Evolutionary conservation across 2,113 vertebrate species (phyloP), one percentile per base, ranked within the genome.

Genomic region (Triplophysa tibetana): DNA sequence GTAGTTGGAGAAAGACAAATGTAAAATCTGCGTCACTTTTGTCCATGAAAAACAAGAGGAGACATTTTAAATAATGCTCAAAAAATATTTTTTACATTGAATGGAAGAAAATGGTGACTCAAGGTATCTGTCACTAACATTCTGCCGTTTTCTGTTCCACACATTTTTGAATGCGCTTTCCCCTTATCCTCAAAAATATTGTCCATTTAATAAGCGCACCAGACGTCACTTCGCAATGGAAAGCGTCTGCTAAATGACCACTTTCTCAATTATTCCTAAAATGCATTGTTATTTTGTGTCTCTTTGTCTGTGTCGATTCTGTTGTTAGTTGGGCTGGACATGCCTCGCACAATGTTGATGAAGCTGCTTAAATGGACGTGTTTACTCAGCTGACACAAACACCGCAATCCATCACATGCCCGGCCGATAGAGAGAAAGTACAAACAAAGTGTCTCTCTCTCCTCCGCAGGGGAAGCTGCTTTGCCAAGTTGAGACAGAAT

Each of bases 351-450:
- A 41, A 29, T 79, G 58, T 79, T 70, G 38, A 52, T 63, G 66
- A 60, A 79, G 67, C 68, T 45, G 38, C 68, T 79, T 54, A 17
- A 43, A 54, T 19, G 45, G 72, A 62, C 38, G 29, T 76, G 66
- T 77, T 81, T 77, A 77, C 58, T 81, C 80, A 81, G 80, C 80
- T 81, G 80, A 77, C 66, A 81, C 72, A 75, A 73, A 81, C 79
- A 68, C 65, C 29, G 45, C 60, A 29, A 77, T 77, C 80, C 73
- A 70, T 76, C 43, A 41, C 56, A 26, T 70, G 29, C 67, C 74
- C 80, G 26, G 7, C 80, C 12, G 38, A 69, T 24, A 52, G 54
- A 81, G n/a, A 75, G 72, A 61, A 38, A 62, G 65, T 24, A 81
- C 73, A 76, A 76, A 76, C 65, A 74, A 62, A 79, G 26, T 69